phyloP scores from a whole-genome alignment of 2,888 invertebrate species.

The Cosmorhoe ocellata region DNA sequence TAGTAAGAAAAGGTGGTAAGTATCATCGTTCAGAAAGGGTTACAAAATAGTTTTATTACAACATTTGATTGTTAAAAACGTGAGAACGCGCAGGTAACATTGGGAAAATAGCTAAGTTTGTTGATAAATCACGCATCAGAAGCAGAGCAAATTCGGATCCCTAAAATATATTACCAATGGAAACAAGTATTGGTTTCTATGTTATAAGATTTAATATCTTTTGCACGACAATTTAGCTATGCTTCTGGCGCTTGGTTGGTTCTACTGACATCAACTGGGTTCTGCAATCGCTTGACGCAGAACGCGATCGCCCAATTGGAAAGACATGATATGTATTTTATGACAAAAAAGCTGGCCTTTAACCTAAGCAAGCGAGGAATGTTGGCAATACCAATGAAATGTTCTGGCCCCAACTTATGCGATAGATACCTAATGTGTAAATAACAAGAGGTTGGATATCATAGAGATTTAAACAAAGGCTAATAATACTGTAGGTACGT shows the following conservation, averaged over 20 bases:
- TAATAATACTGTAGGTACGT: neutral
- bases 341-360: constrained; percentile 1
- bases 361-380: constrained; percentile 7
- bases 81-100: neutral
- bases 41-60: constrained; percentile 1
- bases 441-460: neutral
- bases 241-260: too few species aligned
- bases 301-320: neutral
- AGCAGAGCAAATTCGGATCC: neutral
- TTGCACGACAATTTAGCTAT: too few species aligned
- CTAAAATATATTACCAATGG: neutral
- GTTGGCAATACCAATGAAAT: neutral
- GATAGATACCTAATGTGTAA: neutral
- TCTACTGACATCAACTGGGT: too few species aligned
- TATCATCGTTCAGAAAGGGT: neutral
- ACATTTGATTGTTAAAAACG: constrained; percentile 3
- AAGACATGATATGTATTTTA: neutral
- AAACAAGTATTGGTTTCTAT: neutral
- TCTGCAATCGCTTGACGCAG: too few species aligned
- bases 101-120: constrained; percentile 1
- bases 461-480: neutral
- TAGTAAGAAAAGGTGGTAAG: neutral
- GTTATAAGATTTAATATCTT: too few species aligned
- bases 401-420: constrained; percentile 8
- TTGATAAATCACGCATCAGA: constrained; percentile 7